Evolutionary conservation across 2,888 invertebrate species (phyloP).

Genomic region (Digitonthophagus gazella): DNA sequence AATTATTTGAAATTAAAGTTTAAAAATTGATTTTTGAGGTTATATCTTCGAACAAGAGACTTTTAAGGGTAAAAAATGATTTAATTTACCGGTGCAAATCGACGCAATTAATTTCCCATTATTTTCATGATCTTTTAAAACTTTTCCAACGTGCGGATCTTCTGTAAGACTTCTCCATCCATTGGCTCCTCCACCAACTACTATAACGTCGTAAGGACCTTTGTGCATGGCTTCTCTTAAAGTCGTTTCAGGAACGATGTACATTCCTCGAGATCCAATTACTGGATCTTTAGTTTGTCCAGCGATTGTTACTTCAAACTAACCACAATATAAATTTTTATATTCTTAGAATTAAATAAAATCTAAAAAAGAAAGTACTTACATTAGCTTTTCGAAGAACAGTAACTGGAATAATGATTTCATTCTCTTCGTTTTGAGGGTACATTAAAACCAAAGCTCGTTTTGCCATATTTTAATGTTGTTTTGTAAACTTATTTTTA

Average conservation of each 20-base stretch:
- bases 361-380: constrained; percentile 49
- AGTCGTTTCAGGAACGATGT: constrained; percentile 32
- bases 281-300: constrained; percentile 33
- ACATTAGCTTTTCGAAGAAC: constrained; percentile 84
- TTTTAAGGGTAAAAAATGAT: too few species aligned
- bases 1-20: too few species aligned
- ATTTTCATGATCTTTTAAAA: constrained; percentile 34
- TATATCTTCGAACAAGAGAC: too few species aligned
- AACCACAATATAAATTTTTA: background rate
- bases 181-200: constrained; percentile 31
- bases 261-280: constrained; percentile 31
- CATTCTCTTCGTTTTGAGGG: constrained; percentile 93
- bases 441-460: constrained; percentile 77
- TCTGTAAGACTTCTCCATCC: constrained; percentile 32
- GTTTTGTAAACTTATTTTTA: background rate
- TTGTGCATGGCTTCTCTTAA: constrained; percentile 32
- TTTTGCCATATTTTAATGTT: constrained; percentile 37
- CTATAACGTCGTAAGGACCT: constrained; percentile 33
- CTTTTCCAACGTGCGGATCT: constrained; percentile 31
- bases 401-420: constrained; percentile 81
- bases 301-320: constrained; percentile 28
- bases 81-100: constrained; percentile 33
- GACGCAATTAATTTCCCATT: constrained; percentile 32
- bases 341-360: background rate
- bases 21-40: too few species aligned